These are phyloP conservation scores for Philhelius pedissequus DNA, from an alignment of 2,888 invertebrate genomes.

Conservation along the genomic window DNA sequence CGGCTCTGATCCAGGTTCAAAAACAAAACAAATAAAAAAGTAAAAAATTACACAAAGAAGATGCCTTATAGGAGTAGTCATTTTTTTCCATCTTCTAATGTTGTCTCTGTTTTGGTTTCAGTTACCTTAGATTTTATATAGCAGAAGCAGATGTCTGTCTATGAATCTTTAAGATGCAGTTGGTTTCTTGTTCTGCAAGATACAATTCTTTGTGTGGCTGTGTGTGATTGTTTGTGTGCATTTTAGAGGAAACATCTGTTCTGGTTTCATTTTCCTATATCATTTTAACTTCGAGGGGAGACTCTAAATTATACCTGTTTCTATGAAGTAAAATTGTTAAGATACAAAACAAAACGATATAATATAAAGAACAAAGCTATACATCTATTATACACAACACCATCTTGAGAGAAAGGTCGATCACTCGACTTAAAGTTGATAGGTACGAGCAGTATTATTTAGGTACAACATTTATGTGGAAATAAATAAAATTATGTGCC, in stretches of 20 bases:
- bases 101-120: not conserved
- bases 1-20: not conserved
- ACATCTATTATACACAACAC: not conserved
- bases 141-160: slow-evolving; percentile 5
- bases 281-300: not conserved
- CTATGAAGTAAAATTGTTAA: not conserved
- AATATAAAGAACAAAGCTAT: not conserved
- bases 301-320: slow-evolving; percentile 50
- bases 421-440: slow-evolving; percentile 10
- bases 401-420: slow-evolving; percentile 37
- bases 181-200: not conserved
- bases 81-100: not conserved
- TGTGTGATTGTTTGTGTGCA: not conserved
- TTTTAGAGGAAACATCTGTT: slow-evolving; percentile 56
- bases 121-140: not conserved
- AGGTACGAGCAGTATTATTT: no score
- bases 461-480: not conserved
- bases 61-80: not conserved
- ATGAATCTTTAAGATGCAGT: slow-evolving; percentile 9
- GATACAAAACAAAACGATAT: not conserved
- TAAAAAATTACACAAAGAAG: not conserved
- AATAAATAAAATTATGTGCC: not conserved
- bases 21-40: not conserved
- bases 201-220: not conserved
- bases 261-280: not conserved